These are phyloP conservation scores for Brachionichthys hirsutus DNA, from an alignment of 2,113 vertebrate genomes.

Conservation along the genomic window DNA sequence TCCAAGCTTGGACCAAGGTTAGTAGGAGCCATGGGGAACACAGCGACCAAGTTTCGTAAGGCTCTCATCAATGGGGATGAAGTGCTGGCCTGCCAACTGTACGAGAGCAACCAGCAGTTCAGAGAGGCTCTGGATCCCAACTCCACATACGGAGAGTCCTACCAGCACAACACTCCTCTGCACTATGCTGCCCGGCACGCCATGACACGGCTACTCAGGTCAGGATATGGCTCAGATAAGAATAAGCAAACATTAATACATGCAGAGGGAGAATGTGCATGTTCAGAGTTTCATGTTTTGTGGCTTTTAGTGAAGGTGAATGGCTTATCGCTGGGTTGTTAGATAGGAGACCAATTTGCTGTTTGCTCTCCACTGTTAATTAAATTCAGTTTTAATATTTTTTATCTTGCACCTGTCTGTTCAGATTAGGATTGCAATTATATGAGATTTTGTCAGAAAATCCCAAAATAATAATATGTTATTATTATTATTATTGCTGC, in stretches of 20 bases:
- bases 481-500: neutral
- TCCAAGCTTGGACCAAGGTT: constrained; percentile 63
- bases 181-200: constrained; percentile 96
- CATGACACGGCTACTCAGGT: constrained; percentile 96
- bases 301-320: neutral
- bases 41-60: constrained; percentile 98
- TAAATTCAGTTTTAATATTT: neutral
- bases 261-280: neutral
- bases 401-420: neutral
- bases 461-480: neutral
- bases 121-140: constrained; percentile 98
- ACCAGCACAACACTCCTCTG: constrained; percentile 97
- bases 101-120: constrained; percentile 94
- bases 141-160: constrained; percentile 95
- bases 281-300: neutral
- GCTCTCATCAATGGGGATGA: constrained; percentile 97
- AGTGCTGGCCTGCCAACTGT: constrained; percentile 92
- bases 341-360: neutral
- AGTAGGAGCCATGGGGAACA: constrained; percentile 89
- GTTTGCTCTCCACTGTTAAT: neutral
- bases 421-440: neutral
- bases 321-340: neutral
- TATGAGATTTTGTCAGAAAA: neutral
- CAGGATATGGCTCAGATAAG: constrained; percentile 55
- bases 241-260: neutral